A percentile compares a stretch with the other conserved stretches of the same genome.
Conservation (phyloP, 1,140 invertebrate species). For the Sarcophaga peregrina region DNA sequence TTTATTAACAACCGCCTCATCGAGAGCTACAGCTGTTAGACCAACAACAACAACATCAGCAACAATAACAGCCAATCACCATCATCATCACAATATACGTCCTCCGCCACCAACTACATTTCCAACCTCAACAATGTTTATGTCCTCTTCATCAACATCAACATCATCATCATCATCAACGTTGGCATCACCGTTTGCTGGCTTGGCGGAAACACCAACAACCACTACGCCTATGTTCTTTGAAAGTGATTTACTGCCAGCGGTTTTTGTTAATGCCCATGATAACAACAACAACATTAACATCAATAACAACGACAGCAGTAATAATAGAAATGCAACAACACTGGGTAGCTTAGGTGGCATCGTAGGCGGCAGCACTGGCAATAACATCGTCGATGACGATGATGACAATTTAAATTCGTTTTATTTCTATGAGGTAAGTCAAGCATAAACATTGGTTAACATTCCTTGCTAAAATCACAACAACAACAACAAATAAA, state of each 20-base stretch:
- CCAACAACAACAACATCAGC: neutral
- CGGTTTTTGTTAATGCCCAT: neutral
- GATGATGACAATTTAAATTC: constrained; percentile 45
- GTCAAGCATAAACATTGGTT: neutral
- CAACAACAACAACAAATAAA: neutral
- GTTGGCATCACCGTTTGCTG: too few relatives aligned
- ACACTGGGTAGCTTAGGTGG: neutral
- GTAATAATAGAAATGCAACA: neutral
- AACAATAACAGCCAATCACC: neutral
- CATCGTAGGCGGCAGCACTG: too few relatives aligned
- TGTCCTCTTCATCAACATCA: neutral
- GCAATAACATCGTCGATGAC: constrained; percentile 5
- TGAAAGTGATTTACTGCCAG: constrained; percentile 25
- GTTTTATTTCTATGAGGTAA: constrained; percentile 49
- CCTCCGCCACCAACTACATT: neutral
- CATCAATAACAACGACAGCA: constrained; percentile 1
- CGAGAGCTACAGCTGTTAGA: neutral
- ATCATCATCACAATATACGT: neutral
- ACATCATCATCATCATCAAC: neutral
- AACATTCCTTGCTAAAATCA: neutral
- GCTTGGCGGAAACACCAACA: neutral
- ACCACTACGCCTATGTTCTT: constrained; percentile 13
- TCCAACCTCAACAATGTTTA: neutral
- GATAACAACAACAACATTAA: neutral
- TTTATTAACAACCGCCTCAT: neutral